A percentile compares a stretch with the other conserved stretches of the same genome.
Conservation (phyloP, 2,797 vertebrate genomes). For the Mus caroli region DNA sequence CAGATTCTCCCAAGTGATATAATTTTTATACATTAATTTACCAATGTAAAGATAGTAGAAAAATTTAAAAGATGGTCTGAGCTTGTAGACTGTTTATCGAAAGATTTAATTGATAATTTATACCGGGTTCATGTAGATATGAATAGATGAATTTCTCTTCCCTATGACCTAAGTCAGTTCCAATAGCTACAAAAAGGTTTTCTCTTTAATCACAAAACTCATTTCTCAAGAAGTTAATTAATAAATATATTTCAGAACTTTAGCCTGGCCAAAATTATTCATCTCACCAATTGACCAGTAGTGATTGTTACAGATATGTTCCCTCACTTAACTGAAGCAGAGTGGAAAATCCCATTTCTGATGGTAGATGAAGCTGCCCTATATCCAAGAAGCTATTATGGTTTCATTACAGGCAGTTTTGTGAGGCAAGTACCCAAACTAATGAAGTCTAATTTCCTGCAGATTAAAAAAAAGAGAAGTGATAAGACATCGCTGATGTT, state of each 20-base stretch:
- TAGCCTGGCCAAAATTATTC: not conserved
- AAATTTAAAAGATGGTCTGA: not conserved
- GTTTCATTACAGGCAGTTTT: constrained; percentile 78
- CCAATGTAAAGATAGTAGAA: not conserved
- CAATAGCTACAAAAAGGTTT: not conserved
- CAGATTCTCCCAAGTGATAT: not conserved
- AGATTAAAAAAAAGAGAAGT: constrained; percentile 67
- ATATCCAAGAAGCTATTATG: constrained; percentile 67
- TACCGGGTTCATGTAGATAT: not conserved
- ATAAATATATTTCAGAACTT: not conserved
- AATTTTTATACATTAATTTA: not conserved
- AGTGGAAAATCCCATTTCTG: constrained; percentile 67
- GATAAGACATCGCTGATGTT: constrained; percentile 66
- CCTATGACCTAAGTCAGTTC: constrained; percentile 21
- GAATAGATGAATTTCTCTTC: constrained; percentile 1
- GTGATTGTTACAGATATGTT: not conserved
- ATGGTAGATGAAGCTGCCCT: constrained; percentile 17
- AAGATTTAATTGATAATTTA: constrained; percentile 46
- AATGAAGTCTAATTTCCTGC: constrained; percentile 82
- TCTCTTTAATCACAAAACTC: not conserved
- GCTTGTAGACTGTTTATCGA: constrained; percentile 20
- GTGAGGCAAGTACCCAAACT: constrained; percentile 75
- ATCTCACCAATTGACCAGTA: constrained; percentile 49
- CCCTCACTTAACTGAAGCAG: constrained; percentile 30
- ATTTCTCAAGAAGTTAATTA: constrained; percentile 41